Base-by-base conservation (phyloP, 2,888 invertebrate genomes). In the Beris morrisii region DNA sequence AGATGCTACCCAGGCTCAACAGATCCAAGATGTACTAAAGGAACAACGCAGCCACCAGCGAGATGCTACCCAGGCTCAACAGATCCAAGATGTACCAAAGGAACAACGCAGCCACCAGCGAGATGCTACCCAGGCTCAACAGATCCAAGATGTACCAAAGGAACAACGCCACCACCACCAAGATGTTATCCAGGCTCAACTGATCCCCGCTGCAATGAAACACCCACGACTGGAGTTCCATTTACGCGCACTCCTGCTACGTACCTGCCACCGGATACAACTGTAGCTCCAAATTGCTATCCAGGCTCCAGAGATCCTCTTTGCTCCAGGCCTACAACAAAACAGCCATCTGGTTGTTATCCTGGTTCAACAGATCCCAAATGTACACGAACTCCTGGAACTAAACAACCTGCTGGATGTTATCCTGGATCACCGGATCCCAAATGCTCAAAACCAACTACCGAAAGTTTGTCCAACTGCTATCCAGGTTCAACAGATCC, bases 1-100 rank as follows among this genome's bases (percentile, higher is more conserved):
- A n/a, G n/a, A n/a, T 75, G 83, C 48, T 81, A 73, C 64, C 81
- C 82, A 0, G 82, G 82, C 9, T 50, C 57, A 43, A 46, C 3
- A 6, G 50, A 46, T 28, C 57, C 56, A 32, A 4, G 38, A 15
- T 45, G 45, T 31, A 11, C 22, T 9, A 30, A 0, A 44, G 9
- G 11, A 22, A 38, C 57, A 2, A 45, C 54, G 68, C 44, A 82
- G 2, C 4, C 0, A 30, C 31, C 46, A 4, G 38, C 44, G 22
- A 55, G 38, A 3, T 57, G 58, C 32, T 77, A 67, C 69, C 77
- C 78, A 0, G 77, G 78, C 0, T 74, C 72, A 11, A 72, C 68
- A 0, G 78, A 80, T 58, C 74, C 76, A 0, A 67, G 76, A 7
- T 77, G 77, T 50, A 76, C 75, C 0, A 31, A 48, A 31, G 31